phyloP scores from a whole-genome alignment of 2,113 vertebrate genomes.

The Halichoerus grypus region DNA sequence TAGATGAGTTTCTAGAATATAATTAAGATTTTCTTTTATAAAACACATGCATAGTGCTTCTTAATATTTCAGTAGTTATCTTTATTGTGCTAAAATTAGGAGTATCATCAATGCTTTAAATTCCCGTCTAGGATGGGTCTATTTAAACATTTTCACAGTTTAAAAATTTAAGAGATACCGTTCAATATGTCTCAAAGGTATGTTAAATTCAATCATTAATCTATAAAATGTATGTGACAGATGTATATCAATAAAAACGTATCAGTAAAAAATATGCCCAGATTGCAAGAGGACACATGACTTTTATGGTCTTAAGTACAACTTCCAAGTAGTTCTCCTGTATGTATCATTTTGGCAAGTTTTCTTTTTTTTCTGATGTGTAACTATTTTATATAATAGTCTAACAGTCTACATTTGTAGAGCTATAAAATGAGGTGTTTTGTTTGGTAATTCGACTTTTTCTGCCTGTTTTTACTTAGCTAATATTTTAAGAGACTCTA shows the following conservation, averaged over 20 bases:
- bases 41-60: background rate
- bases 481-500: background rate
- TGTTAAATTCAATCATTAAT: constrained; percentile 70
- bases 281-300: constrained; percentile 21
- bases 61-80: background rate
- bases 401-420: constrained; percentile 48
- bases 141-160: constrained; percentile 6
- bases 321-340: constrained; percentile 59
- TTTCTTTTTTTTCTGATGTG: constrained; percentile 55
- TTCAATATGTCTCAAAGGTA: constrained; percentile 60
- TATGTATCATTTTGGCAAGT: constrained; percentile 22
- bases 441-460: constrained; percentile 37
- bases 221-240: constrained; percentile 66
- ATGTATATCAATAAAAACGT: constrained; percentile 1
- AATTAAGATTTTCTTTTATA: background rate
- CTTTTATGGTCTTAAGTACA: constrained; percentile 70
- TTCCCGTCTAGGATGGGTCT: background rate
- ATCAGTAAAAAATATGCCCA: background rate
- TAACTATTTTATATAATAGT: background rate
- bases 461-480: background rate
- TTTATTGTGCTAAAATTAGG: constrained; percentile 25
- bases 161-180: constrained; percentile 35
- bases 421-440: constrained; percentile 54
- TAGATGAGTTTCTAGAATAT: background rate
- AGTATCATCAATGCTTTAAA: background rate